Conservation (phyloP, 2,797 vertebrate genomes). For the Falco biarmicus region DNA sequence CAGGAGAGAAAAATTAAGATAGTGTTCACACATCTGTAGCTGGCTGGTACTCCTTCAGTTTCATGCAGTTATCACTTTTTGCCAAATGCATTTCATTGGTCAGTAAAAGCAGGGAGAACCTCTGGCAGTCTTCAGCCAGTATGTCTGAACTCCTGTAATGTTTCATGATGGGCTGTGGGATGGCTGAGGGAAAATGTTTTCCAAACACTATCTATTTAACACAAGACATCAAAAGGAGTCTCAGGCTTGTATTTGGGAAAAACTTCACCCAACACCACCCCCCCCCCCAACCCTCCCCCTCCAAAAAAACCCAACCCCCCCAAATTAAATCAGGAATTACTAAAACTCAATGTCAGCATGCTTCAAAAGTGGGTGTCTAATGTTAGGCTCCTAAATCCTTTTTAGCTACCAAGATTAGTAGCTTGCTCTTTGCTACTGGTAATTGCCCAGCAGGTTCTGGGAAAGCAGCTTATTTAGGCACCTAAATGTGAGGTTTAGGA, state of each 20-base stretch:
- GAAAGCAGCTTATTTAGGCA: slow-evolving; percentile 24
- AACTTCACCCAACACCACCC: not conserved
- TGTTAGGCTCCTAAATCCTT: slow-evolving; percentile 22
- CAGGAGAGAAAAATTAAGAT: not conserved
- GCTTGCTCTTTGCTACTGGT: slow-evolving; percentile 36
- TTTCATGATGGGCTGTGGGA: not conserved
- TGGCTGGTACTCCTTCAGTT: not conserved
- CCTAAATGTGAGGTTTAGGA: not conserved
- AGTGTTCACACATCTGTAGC: not conserved
- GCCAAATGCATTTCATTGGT: not conserved
- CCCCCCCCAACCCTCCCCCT: no score
- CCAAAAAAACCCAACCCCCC: no score
- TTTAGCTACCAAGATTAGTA: slow-evolving; percentile 32
- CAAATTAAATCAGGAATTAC: not conserved
- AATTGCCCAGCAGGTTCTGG: not conserved
- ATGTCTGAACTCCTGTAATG: not conserved
- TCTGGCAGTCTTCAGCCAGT: not conserved
- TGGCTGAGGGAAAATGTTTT: not conserved
- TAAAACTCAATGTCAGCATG: not conserved
- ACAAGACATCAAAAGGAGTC: not conserved
- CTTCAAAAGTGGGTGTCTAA: not conserved
- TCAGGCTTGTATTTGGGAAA: not conserved
- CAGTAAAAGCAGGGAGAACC: not conserved
- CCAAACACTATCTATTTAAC: not conserved
- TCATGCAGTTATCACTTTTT: not conserved